These are phyloP conservation scores for Dasyornis broadbenti DNA, from an alignment of 2,113 vertebrate species.

Conservation along the genomic window DNA sequence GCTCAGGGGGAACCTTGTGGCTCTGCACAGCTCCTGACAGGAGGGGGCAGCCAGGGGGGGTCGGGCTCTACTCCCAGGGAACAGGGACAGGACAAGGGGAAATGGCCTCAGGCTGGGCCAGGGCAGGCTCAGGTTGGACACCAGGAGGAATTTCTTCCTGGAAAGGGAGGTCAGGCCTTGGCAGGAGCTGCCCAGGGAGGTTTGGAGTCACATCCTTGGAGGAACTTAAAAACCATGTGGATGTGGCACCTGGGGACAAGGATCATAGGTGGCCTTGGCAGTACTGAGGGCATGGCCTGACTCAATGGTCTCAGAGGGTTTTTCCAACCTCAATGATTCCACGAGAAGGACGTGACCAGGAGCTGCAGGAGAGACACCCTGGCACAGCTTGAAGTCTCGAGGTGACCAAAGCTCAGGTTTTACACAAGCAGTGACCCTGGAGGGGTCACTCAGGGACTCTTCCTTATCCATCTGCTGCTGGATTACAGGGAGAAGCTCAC, in stretches of 20 bases:
- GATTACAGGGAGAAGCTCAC: not conserved
- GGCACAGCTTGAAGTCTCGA: accelerated
- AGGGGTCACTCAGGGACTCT: not conserved
- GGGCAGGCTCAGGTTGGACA: not conserved
- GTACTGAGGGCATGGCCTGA: not conserved
- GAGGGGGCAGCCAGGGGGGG: not conserved
- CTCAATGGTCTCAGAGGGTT: not conserved
- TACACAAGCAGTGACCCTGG: not conserved
- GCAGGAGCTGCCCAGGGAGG: not conserved
- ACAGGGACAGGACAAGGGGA: not conserved
- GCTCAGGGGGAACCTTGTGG: not conserved
- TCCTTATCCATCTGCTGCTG: not conserved
- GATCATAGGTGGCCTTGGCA: not conserved
- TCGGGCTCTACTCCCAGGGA: not conserved
- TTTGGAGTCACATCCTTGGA: not conserved
- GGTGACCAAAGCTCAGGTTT: not conserved
- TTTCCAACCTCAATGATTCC: not conserved
- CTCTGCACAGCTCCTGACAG: not conserved
- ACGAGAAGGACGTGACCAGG: not conserved
- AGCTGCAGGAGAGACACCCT: not conserved
- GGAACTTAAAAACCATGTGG: not conserved
- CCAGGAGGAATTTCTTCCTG: accelerated
- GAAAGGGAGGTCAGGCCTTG: not conserved
- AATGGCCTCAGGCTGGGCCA: not conserved
- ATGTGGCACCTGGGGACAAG: not conserved